Conservation (phyloP, 1,140 invertebrate species). For the Zophobas atratus region DNA sequence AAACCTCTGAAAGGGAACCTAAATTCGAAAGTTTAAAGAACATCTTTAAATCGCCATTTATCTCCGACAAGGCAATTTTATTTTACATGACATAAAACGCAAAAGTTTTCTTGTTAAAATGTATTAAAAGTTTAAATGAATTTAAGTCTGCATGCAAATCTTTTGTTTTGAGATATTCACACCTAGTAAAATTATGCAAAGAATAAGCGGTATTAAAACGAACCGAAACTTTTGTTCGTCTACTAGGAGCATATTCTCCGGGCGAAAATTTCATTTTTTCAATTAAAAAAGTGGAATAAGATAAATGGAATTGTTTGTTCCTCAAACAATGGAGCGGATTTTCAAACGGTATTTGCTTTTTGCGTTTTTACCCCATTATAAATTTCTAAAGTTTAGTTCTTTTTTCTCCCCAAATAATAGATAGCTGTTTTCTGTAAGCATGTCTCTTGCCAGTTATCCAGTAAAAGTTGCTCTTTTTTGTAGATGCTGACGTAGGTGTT, state of each 20-base stretch:
- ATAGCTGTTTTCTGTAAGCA: too few species aligned
- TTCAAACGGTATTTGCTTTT: neutral
- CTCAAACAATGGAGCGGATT: conserved; percentile 2
- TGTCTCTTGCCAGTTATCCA: too few species aligned
- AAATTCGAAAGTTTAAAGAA: conserved; percentile 21
- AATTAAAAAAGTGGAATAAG: conserved; percentile 27
- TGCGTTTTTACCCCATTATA: too few species aligned
- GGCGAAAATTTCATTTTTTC: conserved; percentile 27
- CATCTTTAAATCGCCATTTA: conserved; percentile 42
- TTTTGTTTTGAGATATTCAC: conserved; percentile 41
- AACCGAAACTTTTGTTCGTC: conserved; percentile 22
- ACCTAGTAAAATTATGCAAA: conserved; percentile 37
- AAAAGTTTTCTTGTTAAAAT: conserved; percentile 37
- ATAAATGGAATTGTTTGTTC: conserved; percentile 23
- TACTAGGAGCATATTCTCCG: conserved; percentile 11
- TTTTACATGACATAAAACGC: conserved; percentile 42
- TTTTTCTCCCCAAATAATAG: too few species aligned
- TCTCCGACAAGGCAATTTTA: conserved; percentile 35
- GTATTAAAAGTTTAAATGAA: conserved; percentile 42
- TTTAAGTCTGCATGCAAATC: conserved; percentile 41
- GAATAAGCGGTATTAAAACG: conserved; percentile 18
- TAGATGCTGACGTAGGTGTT: too few species aligned
- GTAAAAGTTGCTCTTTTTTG: too few species aligned
- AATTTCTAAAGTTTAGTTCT: too few species aligned
- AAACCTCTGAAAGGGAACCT: neutral